phyloP scores from a whole-genome alignment of 2,888 invertebrate genomes.

The Poecilus cupreus region DNA sequence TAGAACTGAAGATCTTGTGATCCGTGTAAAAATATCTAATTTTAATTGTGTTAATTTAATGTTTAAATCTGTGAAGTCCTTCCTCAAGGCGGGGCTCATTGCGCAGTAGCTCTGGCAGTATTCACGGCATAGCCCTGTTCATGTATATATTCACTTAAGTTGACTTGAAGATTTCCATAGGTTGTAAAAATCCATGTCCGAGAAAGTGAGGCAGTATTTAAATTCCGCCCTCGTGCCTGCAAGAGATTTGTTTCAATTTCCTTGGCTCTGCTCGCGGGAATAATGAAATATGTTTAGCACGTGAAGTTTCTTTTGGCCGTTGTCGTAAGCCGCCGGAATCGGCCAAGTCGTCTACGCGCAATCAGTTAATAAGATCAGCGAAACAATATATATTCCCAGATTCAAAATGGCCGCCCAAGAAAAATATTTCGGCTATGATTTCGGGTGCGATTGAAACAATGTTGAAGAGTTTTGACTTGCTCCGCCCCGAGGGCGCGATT shows the following conservation, averaged over 20 bases:
- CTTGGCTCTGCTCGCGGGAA: conserved; percentile 31
- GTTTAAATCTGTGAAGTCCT: too few relatives aligned
- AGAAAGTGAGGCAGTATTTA: conserved; percentile 34
- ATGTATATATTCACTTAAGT: conserved; percentile 7
- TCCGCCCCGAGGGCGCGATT: conserved; percentile 33
- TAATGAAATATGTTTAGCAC: conserved; percentile 58
- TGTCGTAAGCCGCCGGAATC: conserved; percentile 5
- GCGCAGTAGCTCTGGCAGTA: too few relatives aligned
- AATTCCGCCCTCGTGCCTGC: conserved; percentile 52
- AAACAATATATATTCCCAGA: conserved; percentile 71
- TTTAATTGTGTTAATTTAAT: too few relatives aligned
- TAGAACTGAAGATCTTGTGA: too few relatives aligned
- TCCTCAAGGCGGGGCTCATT: too few relatives aligned
- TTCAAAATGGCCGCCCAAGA: conserved; percentile 71
- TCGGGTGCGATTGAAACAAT: conserved; percentile 46
- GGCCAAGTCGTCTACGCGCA: conserved; percentile 58
- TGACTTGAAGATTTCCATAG: neutral
- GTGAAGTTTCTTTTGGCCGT: conserved; percentile 38
- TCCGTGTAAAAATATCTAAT: too few relatives aligned
- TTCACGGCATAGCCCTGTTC: too few relatives aligned
- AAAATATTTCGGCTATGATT: conserved; percentile 16
- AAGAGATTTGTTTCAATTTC: conserved; percentile 57
- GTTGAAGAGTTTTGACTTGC: neutral
- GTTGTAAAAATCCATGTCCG: conserved; percentile 11
- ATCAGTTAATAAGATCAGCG: conserved; percentile 72